These are phyloP conservation scores for Ricordea florida DNA, from an alignment of 92 coral and sea anemone genomes.

Conservation along the genomic window DNA sequence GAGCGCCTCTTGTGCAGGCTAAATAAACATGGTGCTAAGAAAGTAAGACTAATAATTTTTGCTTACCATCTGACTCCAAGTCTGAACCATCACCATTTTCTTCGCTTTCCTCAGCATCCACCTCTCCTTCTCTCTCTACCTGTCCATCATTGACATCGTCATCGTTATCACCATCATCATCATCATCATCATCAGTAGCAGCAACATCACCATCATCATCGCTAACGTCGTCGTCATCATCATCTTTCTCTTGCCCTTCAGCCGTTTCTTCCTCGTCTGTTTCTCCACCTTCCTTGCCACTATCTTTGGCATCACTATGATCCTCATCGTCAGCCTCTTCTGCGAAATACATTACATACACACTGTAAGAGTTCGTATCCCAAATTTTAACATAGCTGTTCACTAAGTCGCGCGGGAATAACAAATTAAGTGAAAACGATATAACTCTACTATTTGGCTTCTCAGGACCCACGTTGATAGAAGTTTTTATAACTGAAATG, in stretches of 20 bases:
- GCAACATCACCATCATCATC: conserved; percentile 23
- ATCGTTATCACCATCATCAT: conserved; percentile 32
- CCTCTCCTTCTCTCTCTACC: conserved; percentile 25
- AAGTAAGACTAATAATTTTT: not conserved
- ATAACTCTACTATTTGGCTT: too few species aligned
- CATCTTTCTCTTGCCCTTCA: conserved; percentile 1
- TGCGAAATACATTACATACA: too few species aligned
- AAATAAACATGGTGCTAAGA: too few species aligned
- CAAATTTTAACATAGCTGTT: too few species aligned
- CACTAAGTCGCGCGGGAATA: too few species aligned
- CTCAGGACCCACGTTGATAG: too few species aligned
- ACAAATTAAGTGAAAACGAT: too few species aligned
- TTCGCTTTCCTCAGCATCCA: conserved; percentile 50
- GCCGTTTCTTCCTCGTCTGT: not conserved
- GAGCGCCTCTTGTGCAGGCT: not conserved
- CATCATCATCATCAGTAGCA: conserved; percentile 26
- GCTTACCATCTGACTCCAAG: conserved; percentile 31
- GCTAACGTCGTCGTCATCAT: not conserved
- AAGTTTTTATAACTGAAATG: too few species aligned
- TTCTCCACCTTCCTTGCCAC: too few species aligned
- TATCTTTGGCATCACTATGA: too few species aligned
- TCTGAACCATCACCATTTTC: conserved; percentile 24
- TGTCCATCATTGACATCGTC: conserved; percentile 24
- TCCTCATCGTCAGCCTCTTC: too few species aligned
- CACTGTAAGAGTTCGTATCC: too few species aligned